A percentile compares a stretch with the other conserved stretches of the same genome.
Conservation (phyloP, 2,113 vertebrate species). For the Triplophysa tibetana region DNA sequence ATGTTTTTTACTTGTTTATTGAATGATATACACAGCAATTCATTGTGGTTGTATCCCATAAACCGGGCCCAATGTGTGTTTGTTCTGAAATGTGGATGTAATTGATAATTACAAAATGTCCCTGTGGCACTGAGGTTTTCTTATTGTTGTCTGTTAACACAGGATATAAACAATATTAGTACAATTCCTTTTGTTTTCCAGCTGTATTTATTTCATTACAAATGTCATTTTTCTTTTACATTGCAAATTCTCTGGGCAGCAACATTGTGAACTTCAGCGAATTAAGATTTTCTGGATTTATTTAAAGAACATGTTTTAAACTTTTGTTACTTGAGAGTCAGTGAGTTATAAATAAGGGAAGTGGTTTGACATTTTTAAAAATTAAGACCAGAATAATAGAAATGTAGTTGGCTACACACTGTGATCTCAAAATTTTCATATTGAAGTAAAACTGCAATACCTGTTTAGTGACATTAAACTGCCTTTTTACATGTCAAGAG, state of each 20-base stretch:
- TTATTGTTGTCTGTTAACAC: not conserved
- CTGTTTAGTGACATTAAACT: conserved; percentile 43
- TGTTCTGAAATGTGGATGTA: conserved; percentile 28
- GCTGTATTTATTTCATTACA: conserved; percentile 46
- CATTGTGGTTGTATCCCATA: not conserved
- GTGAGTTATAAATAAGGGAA: not conserved
- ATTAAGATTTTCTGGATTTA: not conserved
- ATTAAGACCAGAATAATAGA: not conserved
- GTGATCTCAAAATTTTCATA: conserved; percentile 20
- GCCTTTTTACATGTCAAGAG: conserved; percentile 51
- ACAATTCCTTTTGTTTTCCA: conserved; percentile 32
- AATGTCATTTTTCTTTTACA: conserved; percentile 30
- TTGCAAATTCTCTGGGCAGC: not conserved
- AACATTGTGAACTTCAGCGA: not conserved
- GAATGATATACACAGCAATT: not conserved
- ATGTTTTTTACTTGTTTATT: not conserved
- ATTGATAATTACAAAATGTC: conserved; percentile 47
- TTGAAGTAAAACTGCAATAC: conserved; percentile 5
- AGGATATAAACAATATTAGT: conserved; percentile 28
- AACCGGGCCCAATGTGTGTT: not conserved
- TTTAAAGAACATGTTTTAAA: not conserved
- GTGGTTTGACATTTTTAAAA: not conserved
- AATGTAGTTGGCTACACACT: conserved; percentile 8
- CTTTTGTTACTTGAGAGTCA: conserved; percentile 11
- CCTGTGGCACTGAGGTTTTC: conserved; percentile 61